phyloP scores from a whole-genome alignment of 2,888 invertebrate genomes.

The Erannis defoliaria region DNA sequence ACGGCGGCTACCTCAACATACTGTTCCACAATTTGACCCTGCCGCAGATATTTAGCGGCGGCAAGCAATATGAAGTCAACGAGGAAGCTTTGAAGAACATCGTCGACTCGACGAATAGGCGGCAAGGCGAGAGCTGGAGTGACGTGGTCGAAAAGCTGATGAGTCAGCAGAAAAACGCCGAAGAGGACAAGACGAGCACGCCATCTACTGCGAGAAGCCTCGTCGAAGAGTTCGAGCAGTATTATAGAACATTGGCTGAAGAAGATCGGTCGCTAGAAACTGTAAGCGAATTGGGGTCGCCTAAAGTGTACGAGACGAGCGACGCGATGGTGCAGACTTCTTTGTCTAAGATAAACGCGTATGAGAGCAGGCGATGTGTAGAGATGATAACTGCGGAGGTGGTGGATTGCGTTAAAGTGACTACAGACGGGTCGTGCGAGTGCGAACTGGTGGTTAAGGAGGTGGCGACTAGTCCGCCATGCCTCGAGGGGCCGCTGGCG shows the following conservation, averaged over 20 bases:
- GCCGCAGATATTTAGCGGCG: conserved; percentile 76
- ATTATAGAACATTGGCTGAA: conserved; percentile 67
- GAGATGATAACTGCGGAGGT: conserved; percentile 23
- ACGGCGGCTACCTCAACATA: conserved; percentile 79
- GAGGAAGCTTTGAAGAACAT: conserved; percentile 76
- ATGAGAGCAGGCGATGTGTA: conserved; percentile 1
- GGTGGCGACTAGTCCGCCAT: neutral
- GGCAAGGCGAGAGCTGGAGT: conserved; percentile 54
- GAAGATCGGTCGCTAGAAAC: conserved; percentile 55
- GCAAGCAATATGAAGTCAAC: conserved; percentile 80
- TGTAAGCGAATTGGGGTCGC: neutral
- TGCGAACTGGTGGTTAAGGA: conserved; percentile 11
- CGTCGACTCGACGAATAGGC: conserved; percentile 65
- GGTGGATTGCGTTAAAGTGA: conserved; percentile 5
- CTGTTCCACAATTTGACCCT: conserved; percentile 72
- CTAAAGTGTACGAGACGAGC: conserved; percentile 45
- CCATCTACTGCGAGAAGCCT: conserved; percentile 79
- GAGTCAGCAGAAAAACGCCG: conserved; percentile 68
- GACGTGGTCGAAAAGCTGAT: conserved; percentile 66
- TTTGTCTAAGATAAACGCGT: neutral
- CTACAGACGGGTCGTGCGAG: conserved; percentile 6
- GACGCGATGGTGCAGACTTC: conserved; percentile 35
- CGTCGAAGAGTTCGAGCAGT: conserved; percentile 77
- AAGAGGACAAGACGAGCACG: conserved; percentile 62
- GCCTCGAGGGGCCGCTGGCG: conserved; percentile 66